Percentiles rank a stretch among this genome's conserved stretches.
Conservation (phyloP, 2,888 invertebrate genomes). For the Stenodema calcarata region DNA sequence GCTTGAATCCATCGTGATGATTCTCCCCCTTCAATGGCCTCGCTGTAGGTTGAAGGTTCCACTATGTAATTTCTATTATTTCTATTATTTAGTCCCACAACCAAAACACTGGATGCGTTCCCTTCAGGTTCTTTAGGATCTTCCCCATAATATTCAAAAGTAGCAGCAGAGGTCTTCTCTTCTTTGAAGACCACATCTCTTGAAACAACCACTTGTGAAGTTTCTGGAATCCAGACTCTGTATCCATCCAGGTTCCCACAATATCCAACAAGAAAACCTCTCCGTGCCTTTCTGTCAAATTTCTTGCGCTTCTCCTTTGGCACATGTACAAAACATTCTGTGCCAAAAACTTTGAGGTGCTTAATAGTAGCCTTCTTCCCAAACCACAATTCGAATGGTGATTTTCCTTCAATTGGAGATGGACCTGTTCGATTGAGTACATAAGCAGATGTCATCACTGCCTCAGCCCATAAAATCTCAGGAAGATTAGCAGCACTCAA, state of each 20-base stretch:
- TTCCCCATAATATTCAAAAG: neutral
- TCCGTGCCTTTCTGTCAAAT: constrained; percentile 23
- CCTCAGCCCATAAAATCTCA: constrained; percentile 26
- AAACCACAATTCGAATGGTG: constrained; percentile 27
- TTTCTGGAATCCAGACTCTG: constrained; percentile 22
- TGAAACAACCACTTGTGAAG: neutral
- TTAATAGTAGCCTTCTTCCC: neutral
- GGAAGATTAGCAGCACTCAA: constrained; percentile 48
- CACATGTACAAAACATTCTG: constrained; percentile 36
- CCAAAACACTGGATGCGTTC: neutral
- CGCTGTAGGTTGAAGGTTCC: constrained; percentile 15
- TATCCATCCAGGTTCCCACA: constrained; percentile 32
- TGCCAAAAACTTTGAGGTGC: constrained; percentile 4
- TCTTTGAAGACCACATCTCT: constrained; percentile 47
- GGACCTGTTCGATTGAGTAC: constrained; percentile 20
- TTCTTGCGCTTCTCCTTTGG: constrained; percentile 27
- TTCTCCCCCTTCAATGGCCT: neutral
- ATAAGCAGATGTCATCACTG: neutral
- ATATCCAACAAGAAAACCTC: constrained; percentile 27
- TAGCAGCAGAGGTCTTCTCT: constrained; percentile 21
- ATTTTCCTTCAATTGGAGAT: neutral
- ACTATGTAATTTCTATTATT: neutral
- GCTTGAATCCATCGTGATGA: constrained; percentile 52
- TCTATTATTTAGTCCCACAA: neutral
- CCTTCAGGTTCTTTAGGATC: neutral